phyloP scores from a whole-genome alignment of 2,797 vertebrate species.

The Diplodus puntazzo region DNA sequence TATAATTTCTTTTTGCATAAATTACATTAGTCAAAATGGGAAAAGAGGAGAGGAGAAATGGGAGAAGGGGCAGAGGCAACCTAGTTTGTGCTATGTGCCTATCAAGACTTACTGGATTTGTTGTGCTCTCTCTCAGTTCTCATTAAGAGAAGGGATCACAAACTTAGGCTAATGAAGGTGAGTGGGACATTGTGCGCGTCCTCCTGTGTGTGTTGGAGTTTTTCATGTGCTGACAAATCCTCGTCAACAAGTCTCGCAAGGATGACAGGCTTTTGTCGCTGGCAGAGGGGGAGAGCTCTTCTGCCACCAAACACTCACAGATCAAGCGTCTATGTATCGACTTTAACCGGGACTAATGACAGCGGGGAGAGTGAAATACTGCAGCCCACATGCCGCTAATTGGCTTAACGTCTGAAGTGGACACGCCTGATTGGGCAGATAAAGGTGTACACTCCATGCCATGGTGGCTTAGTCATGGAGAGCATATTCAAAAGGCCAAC shows the following conservation, averaged over 20 bases:
- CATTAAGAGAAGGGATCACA: conserved; percentile 69
- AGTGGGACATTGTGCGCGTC: conserved; percentile 34
- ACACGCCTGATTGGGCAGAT: conserved; percentile 67
- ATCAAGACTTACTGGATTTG: conserved; percentile 64
- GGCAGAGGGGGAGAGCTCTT: conserved; percentile 44
- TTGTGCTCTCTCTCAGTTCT: conserved; percentile 56
- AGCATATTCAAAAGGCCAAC: conserved; percentile 37
- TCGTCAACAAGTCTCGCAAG: conserved; percentile 39
- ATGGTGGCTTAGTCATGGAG: conserved; percentile 56
- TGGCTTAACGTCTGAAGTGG: conserved; percentile 72
- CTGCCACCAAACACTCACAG: conserved; percentile 50
- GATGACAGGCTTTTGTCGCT: conserved; percentile 43
- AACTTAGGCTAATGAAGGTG: conserved; percentile 67
- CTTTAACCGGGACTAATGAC: conserved; percentile 70
- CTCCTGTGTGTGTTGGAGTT: conserved; percentile 18
- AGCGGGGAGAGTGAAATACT: conserved; percentile 49
- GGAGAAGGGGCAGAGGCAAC: conserved; percentile 69
- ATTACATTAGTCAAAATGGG: conserved; percentile 83
- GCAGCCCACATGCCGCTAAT: conserved; percentile 66
- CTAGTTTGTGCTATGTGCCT: conserved; percentile 67
- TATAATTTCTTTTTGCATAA: conserved; percentile 85
- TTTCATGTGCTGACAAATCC: conserved; percentile 44
- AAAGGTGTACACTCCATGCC: conserved; percentile 58
- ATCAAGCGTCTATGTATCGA: conserved; percentile 64
- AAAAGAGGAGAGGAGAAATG: conserved; percentile 55